Evolutionary conservation across 2,797 vertebrate genomes (phyloP).

Genomic region (Vipera ursinii): DNA sequence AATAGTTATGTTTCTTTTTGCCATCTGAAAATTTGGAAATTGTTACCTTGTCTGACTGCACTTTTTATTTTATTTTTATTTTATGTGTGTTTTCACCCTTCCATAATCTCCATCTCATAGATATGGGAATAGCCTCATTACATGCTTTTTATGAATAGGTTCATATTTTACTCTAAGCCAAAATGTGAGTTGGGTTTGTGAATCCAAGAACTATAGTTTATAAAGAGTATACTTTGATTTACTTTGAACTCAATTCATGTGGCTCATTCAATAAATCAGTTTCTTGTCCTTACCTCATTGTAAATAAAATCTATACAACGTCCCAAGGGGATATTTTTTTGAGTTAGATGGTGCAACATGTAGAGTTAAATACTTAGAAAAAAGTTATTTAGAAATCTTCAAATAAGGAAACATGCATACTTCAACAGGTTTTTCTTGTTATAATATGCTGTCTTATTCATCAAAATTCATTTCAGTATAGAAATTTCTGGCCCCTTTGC

Average conservation of each 20-base stretch:
- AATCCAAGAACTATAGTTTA: not conserved
- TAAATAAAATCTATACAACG: not conserved
- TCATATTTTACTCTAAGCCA: not conserved
- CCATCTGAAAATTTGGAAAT: not conserved
- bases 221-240: not conserved
- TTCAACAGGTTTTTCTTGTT: not conserved
- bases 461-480: not conserved
- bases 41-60: not conserved
- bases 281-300: not conserved
- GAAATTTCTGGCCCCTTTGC: not conserved
- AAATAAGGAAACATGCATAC: not conserved
- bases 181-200: not conserved
- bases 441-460: not conserved
- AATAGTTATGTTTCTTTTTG: not conserved
- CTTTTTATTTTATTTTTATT: not conserved
- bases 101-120: not conserved
- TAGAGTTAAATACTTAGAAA: not conserved
- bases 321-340: not conserved
- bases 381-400: not conserved
- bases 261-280: not conserved
- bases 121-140: not conserved
- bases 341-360: not conserved
- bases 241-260: not conserved
- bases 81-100: not conserved
- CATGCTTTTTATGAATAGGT: not conserved